Conservation (phyloP, 2,797 vertebrate species). For the Arctocebus calabarensis region DNA sequence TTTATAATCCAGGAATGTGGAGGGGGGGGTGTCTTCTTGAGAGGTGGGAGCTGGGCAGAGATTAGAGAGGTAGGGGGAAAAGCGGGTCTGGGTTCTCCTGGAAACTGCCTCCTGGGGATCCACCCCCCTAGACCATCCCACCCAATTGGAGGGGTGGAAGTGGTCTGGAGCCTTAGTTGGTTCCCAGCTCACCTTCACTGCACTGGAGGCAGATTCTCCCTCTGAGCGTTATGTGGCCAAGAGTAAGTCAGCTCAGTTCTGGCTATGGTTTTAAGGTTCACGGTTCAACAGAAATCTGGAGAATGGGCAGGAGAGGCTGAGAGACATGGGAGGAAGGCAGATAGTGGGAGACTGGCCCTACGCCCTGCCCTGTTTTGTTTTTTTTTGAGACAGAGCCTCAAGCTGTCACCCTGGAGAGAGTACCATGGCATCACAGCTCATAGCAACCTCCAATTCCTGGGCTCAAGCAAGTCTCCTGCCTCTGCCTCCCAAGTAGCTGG, state of each 20-base stretch:
- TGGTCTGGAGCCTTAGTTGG: background rate
- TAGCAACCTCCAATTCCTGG: too few relatives aligned
- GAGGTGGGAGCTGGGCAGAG: background rate
- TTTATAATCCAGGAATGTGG: background rate
- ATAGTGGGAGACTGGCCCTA: too few relatives aligned
- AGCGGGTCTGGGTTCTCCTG: background rate
- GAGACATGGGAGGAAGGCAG: background rate
- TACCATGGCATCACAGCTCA: too few relatives aligned
- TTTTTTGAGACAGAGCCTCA: too few relatives aligned
- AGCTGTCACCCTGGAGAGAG: too few relatives aligned
- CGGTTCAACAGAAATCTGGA: background rate
- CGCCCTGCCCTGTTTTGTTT: too few relatives aligned
- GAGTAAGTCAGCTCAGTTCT: background rate
- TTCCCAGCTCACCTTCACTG: accelerated
- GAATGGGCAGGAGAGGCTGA: background rate
- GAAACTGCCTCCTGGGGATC: background rate
- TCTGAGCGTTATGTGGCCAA: background rate
- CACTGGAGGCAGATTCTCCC: background rate
- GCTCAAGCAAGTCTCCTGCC: too few relatives aligned
- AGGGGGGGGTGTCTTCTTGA: too few relatives aligned
- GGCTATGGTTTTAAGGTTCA: background rate
- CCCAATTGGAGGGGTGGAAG: background rate
- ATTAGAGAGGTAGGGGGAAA: background rate
- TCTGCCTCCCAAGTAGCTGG: too few relatives aligned
- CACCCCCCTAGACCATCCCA: background rate